These are phyloP conservation scores for Drosophila kambysellisi DNA, from an alignment of 2,888 invertebrate genomes.

Conservation along the genomic window DNA sequence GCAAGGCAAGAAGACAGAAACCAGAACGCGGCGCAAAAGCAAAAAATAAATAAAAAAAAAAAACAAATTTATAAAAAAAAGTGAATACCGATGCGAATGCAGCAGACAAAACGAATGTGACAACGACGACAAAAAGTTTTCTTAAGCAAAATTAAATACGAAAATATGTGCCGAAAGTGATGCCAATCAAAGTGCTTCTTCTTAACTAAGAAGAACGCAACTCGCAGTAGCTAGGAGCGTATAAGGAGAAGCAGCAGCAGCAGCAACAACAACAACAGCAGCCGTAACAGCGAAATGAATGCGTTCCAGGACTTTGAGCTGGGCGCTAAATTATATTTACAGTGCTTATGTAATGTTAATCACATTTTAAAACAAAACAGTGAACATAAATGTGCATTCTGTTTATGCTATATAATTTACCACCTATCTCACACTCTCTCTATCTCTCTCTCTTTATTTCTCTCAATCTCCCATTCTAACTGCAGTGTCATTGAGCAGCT, in stretches of 20 bases:
- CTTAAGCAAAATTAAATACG: slow-evolving; percentile 56
- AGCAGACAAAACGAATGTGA: slow-evolving; percentile 77
- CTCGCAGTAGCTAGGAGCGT: neutral
- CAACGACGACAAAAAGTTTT: slow-evolving; percentile 73
- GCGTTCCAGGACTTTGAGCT: slow-evolving; percentile 82
- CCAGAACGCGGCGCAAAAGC: slow-evolving; percentile 57
- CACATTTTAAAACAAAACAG: neutral
- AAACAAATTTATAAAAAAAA: slow-evolving; percentile 44
- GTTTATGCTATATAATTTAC: neutral
- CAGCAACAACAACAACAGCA: slow-evolving; percentile 7
- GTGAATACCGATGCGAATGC: slow-evolving; percentile 77
- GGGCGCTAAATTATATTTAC: slow-evolving; percentile 83
- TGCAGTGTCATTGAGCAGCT: slow-evolving; percentile 95
- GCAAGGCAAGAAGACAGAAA: slow-evolving; percentile 63
- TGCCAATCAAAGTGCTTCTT: slow-evolving; percentile 51
- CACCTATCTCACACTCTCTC: neutral
- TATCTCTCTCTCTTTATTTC: neutral
- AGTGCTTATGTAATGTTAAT: slow-evolving; percentile 83
- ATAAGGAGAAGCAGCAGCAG: slow-evolving; percentile 9
- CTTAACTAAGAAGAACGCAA: slow-evolving; percentile 29
- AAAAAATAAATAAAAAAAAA: slow-evolving; percentile 35
- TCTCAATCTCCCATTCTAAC: slow-evolving; percentile 6
- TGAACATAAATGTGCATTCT: slow-evolving; percentile 5
- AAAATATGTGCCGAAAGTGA: slow-evolving; percentile 68
- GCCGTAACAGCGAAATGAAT: slow-evolving; percentile 71